phyloP scores from a whole-genome alignment of 2,113 vertebrate species.

The Trematomus loennbergii region DNA sequence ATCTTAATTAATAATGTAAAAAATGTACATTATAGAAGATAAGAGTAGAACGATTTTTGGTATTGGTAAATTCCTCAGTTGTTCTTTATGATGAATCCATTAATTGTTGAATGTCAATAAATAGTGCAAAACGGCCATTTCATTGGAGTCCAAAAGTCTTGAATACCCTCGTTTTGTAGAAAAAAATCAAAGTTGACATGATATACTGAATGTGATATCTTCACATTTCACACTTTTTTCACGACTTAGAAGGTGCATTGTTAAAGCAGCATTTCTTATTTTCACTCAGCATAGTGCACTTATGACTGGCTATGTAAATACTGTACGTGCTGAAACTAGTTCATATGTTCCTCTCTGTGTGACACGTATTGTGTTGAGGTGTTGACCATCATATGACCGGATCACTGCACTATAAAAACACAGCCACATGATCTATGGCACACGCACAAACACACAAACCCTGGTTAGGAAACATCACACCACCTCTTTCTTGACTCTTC shows the following conservation, averaged over 20 bases:
- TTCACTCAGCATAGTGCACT: background rate
- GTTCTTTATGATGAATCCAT: too few relatives aligned
- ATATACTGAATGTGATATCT: background rate
- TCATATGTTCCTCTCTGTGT: slow-evolving; percentile 11
- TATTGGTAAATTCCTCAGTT: too few relatives aligned
- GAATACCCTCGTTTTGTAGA: background rate
- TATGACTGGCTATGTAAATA: background rate
- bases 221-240: background rate
- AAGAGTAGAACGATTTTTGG: too few relatives aligned
- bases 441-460: slow-evolving; percentile 9
- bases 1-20: too few relatives aligned
- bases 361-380: slow-evolving; percentile 46
- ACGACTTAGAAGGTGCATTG: background rate
- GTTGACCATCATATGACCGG: slow-evolving; percentile 63
- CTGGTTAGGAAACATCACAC: slow-evolving; percentile 45
- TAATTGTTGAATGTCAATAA: too few relatives aligned
- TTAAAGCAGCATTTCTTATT: background rate
- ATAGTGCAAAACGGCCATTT: too few relatives aligned
- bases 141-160: background rate
- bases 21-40: too few relatives aligned
- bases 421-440: slow-evolving; percentile 47
- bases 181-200: background rate
- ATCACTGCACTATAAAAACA: slow-evolving; percentile 56
- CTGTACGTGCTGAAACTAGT: slow-evolving; percentile 12
- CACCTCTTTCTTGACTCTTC: slow-evolving; percentile 48